A percentile compares a stretch with the other conserved stretches of the same genome.
phyloP scores from a whole-genome alignment of 2,113 vertebrate genomes.

The Oreamnos americanus region DNA sequence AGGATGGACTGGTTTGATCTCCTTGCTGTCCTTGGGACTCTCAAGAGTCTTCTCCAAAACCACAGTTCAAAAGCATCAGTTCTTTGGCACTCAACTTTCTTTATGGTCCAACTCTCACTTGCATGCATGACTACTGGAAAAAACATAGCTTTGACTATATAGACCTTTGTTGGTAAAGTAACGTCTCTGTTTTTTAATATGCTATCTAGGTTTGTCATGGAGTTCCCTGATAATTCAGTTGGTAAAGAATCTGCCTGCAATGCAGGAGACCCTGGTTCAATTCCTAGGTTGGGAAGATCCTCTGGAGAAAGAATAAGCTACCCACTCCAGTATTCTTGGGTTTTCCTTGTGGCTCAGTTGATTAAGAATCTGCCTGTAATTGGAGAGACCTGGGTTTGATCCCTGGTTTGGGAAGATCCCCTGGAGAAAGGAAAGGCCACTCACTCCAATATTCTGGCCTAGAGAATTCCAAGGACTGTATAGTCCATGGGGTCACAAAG shows the following conservation, averaged over 20 bases:
- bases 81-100: neutral
- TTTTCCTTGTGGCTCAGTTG: neutral
- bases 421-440: neutral
- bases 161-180: neutral
- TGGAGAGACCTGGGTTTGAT: neutral
- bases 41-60: neutral
- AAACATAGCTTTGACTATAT: neutral
- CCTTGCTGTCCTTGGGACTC: neutral
- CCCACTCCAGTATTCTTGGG: neutral
- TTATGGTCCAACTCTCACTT: neutral
- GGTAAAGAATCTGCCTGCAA: neutral
- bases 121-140: neutral
- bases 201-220: neutral
- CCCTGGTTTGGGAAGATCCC: neutral
- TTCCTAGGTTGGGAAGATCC: neutral
- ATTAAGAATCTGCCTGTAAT: neutral
- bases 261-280: neutral
- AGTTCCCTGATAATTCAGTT: neutral
- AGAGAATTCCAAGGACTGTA: neutral
- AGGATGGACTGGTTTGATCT: neutral
- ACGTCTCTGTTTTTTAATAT: neutral
- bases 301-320: neutral
- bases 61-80: neutral
- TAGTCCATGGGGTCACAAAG: neutral
- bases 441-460: neutral